Base-by-base conservation (phyloP, 2,113 vertebrate species). In the Zeus faber region DNA sequence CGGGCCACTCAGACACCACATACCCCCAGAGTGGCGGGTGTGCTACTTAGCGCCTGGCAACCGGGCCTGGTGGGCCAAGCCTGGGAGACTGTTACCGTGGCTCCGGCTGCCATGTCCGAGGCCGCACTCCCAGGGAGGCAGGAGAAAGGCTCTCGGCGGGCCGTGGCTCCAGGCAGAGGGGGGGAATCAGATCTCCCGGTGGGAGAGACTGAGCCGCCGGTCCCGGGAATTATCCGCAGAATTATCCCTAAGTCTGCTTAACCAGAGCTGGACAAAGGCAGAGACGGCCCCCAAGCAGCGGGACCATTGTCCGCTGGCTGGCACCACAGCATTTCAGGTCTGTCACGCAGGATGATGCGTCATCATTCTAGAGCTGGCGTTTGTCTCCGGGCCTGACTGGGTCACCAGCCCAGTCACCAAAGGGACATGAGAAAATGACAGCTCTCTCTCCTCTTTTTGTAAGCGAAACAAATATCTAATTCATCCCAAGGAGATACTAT, bases 91-190 rank as follows among this genome's bases (percentile, higher is more conserved):
- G 74, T 75, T 83, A 79, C 82, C 61, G 80, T 81, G 88, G 86
- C 85, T 89, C 82, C 82, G 74, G 74, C 76, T 82, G 79, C 82
- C 61, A 75, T 81, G 85, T 84, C 81, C 80, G 73, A 80, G 85
- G 77, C 85, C 68, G 78, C 53, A 65, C 72, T 85, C 89, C 85
- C 53, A 70, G 83, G 76, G 87, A 71, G 77, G 51, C 10, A 9
- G 60, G 72, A 83, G 84, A 86, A 90, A 88, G 59, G 79, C 70
- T 54, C 90, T 80, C 88, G 37, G 83, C 90, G 85, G 85, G 90
- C 87, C 78, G 76, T 91, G 90, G 90, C 90, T 91, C 90, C 90
- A 91, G 88, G 82, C 85, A 43, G 78, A 81, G 83, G 80, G 83
- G 79, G 83, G 80, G 82, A 85, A 88, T 83, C 82, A 85, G 79